Evolutionary conservation across 1,140 invertebrate species (phyloP), one percentile per base, ranked within the genome.

Genomic region (Micrasema minimum): DNA sequence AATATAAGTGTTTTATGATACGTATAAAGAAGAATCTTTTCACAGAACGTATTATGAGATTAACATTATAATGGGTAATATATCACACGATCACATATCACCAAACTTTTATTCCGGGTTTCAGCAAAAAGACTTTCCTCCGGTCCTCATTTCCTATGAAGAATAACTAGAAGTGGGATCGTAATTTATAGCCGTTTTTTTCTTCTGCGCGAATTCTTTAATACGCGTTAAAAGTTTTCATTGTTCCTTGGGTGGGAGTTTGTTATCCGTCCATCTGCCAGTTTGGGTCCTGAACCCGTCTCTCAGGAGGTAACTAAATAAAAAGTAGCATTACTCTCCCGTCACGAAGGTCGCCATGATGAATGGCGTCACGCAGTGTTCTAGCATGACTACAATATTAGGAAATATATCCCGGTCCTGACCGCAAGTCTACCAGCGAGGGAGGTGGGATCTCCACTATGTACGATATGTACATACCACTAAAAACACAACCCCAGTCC

Each of bases 331-430:
- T 59, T 59, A 59, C 55, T 59, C 55, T 59, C 35, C 55, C 55
- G 55, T 59, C 55, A 59, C 55, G 55, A 59, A 59, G 55, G 55
- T 59, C 55, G 37, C 55, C 55, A 59, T 59, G 55, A 59, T 59
- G 37, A 59, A 59, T 59, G 55, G 55, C 37, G 55, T 59, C 55
- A 59, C 37, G 35, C 7, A 59, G 55, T 59, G 20, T 59, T 35
- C 55, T 59, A 59, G 55, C 55, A 59, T 41, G 55, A 59, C 55
- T 59, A 59, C 55, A 59, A 59, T 59, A 59, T 59, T 59, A 14
- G 18, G 35, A 14, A 38, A 38, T 51, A 51, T 22, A 22, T 31
- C 26, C 55, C 48, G 18, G 20, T 22, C 14, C 55, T 59, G 55
- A 43, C 55, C 55, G 37, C 37, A 16, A 35, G 14, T 9, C 31